Conservation (phyloP, 1,140 invertebrate genomes). For the Helicoverpa zea region DNA sequence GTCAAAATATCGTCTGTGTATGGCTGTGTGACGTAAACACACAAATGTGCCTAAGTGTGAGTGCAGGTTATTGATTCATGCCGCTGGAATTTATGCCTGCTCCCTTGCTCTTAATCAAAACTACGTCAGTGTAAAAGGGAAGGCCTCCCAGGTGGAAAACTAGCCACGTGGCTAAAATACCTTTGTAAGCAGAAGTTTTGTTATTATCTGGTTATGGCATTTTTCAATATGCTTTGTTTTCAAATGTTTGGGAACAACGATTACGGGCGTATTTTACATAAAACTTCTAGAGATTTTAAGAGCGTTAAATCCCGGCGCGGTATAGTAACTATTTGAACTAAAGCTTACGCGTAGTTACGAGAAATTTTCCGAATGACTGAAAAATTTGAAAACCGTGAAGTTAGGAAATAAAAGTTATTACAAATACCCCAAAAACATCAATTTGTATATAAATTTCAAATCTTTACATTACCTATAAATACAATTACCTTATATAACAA, state of each 20-base stretch:
- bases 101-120: constrained; percentile 81
- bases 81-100: constrained; percentile 79
- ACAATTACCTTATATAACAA: constrained; percentile 14
- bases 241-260: too few species aligned
- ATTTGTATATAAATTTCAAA: too few species aligned
- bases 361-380: too few species aligned
- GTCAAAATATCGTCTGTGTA: constrained; percentile 83
- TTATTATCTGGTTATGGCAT: constrained; percentile 52
- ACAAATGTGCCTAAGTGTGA: constrained; percentile 70
- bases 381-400: too few species aligned
- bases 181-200: constrained; percentile 59
- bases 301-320: too few species aligned
- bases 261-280: too few species aligned
- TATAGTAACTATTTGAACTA: too few species aligned
- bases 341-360: too few species aligned
- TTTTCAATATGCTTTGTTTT: too few species aligned
- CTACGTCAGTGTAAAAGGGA: constrained; percentile 74
- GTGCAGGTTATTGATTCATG: constrained; percentile 85
- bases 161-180: constrained; percentile 66
- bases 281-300: too few species aligned
- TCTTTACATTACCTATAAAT: neutral
- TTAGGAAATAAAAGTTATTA: too few species aligned
- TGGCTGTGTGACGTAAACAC: constrained; percentile 74
- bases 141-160: constrained; percentile 66
- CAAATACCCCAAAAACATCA: too few species aligned